These are phyloP conservation scores for Orius laevigatus DNA, from an alignment of 1,140 invertebrate genomes.

Conservation along the genomic window DNA sequence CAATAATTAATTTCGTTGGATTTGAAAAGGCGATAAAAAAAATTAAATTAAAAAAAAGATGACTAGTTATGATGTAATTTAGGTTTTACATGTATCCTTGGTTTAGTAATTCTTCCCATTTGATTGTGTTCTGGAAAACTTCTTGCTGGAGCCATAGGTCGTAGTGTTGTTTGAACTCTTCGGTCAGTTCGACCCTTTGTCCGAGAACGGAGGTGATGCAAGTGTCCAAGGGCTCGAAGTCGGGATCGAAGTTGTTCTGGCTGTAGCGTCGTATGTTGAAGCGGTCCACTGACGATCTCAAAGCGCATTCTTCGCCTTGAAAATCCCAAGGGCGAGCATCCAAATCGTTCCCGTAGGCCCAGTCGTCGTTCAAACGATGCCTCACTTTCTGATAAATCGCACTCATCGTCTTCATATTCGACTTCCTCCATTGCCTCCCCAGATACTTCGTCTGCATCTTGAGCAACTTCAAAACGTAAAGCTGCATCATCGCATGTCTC, in stretches of 20 bases:
- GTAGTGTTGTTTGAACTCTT: conserved; percentile 94
- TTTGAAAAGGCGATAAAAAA: too few relatives aligned
- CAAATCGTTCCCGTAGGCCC: conserved; percentile 97
- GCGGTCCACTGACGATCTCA: conserved; percentile 82
- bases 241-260: conserved; percentile 30
- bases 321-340: conserved; percentile 97
- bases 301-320: conserved; percentile 91
- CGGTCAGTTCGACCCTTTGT: conserved; percentile 62
- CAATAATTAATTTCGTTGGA: too few relatives aligned
- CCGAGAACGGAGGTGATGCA: conserved; percentile 71
- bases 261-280: conserved; percentile 86
- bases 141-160: conserved; percentile 92
- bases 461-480: conserved; percentile 92
- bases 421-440: conserved; percentile 95
- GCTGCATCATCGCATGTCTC: conserved; percentile 91
- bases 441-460: conserved; percentile 99
- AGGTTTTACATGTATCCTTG: conserved; percentile 9
- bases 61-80: too few relatives aligned
- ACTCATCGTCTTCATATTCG: conserved; percentile 99
- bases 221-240: conserved; percentile 73
- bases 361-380: conserved; percentile 93
- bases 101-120: conserved; percentile 48
- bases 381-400: conserved; percentile 96
- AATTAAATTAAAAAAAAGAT: too few relatives aligned
- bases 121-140: conserved; percentile 73